These are phyloP conservation scores for Cavia porcellus DNA, from an alignment of 2,113 vertebrate genomes.

Conservation along the genomic window DNA sequence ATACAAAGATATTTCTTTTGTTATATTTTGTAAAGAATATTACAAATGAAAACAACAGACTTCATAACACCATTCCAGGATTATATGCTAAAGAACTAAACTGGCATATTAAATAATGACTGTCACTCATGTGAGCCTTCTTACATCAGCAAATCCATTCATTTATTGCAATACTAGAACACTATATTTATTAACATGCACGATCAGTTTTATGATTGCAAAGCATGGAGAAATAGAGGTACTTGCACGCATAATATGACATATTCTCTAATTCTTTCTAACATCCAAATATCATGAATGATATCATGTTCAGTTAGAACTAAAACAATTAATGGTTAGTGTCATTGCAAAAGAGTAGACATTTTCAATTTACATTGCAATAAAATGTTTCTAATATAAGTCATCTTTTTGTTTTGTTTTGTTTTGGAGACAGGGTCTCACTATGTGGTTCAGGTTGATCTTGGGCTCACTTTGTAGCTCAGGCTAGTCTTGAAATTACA, in stretches of 20 bases:
- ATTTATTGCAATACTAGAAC: not conserved
- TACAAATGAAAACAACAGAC: not conserved
- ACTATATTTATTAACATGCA: not conserved
- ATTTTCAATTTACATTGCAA: not conserved
- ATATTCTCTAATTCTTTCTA: not conserved
- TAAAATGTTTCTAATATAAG: not conserved
- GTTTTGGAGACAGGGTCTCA: too few relatives aligned
- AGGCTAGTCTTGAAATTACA: too few relatives aligned
- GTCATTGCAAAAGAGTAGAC: slow-evolving; percentile 20
- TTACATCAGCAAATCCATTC: not conserved
- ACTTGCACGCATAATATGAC: not conserved
- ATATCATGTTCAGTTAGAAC: not conserved
- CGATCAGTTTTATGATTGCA: not conserved
- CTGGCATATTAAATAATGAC: not conserved
- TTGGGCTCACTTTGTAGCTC: too few relatives aligned
- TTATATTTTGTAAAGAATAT: slow-evolving; percentile 5
- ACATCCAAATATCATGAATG: not conserved
- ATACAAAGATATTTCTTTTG: not conserved
- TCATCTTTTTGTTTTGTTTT: too few relatives aligned
- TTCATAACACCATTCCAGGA: not conserved
- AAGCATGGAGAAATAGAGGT: not conserved
- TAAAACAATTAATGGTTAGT: not conserved
- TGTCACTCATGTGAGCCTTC: not conserved
- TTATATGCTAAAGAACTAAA: not conserved
- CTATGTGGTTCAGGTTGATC: too few relatives aligned